These are phyloP conservation scores for Elymnias hypermnestra DNA, from an alignment of 1,140 invertebrate species.

Conservation along the genomic window DNA sequence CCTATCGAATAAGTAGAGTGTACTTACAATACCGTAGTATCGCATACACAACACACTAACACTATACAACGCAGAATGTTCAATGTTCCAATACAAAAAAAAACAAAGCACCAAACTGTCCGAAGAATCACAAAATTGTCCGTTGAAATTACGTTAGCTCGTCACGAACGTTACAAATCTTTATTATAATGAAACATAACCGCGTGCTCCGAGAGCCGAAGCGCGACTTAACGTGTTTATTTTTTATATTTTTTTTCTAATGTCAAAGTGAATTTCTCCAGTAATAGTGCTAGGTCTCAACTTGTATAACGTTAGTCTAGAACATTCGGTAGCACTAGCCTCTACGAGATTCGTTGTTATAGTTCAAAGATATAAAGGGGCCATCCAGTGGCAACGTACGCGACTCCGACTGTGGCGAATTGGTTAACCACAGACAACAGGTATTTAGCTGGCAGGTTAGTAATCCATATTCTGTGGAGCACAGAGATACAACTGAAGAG, in stretches of 20 bases:
- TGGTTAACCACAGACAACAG: slow-evolving; percentile 81
- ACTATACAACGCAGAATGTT: too few relatives aligned
- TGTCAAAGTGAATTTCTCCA: slow-evolving; percentile 49
- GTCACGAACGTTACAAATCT: too few relatives aligned
- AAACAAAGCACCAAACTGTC: too few relatives aligned
- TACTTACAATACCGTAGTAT: too few relatives aligned
- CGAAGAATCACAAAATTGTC: too few relatives aligned
- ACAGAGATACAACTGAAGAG: slow-evolving; percentile 79
- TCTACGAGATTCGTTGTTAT: slow-evolving; percentile 80
- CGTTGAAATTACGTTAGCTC: too few relatives aligned
- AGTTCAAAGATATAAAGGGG: slow-evolving; percentile 83
- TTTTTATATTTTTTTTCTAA: slow-evolving; percentile 47
- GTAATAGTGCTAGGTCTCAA: slow-evolving; percentile 61
- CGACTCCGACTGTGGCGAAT: slow-evolving; percentile 49
- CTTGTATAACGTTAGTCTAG: slow-evolving; percentile 78
- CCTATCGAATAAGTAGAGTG: too few relatives aligned
- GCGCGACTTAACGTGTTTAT: slow-evolving; percentile 68
- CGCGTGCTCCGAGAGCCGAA: slow-evolving; percentile 81
- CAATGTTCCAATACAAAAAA: slow-evolving; percentile 84
- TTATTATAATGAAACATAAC: too few relatives aligned
- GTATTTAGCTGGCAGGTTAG: slow-evolving; percentile 87
- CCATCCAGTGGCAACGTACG: slow-evolving; percentile 81
- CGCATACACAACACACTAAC: too few relatives aligned
- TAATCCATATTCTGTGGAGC: slow-evolving; percentile 79
- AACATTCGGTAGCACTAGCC: slow-evolving; percentile 72